phyloP scores from a whole-genome alignment of 2,888 invertebrate genomes.

The Phlogophora meticulosa region DNA sequence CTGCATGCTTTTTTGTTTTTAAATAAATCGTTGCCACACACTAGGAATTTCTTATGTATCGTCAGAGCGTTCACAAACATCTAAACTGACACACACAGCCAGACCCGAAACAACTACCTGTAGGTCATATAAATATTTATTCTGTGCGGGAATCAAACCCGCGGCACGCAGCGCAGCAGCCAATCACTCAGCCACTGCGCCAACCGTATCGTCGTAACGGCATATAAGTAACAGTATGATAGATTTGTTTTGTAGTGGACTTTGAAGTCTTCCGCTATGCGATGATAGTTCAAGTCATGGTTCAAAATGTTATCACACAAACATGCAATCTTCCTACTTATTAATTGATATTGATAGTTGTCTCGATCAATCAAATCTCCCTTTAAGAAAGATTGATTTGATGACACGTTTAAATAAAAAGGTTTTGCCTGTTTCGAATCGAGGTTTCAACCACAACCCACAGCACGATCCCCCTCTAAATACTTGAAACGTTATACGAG shows the following conservation, averaged over 20 bases:
- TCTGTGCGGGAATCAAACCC: too few species aligned
- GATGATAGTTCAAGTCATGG: not conserved
- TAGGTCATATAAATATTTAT: too few species aligned
- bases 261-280: conserved; percentile 8
- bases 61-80: too few species aligned
- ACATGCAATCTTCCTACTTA: not conserved
- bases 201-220: too few species aligned
- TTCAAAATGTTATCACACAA: conserved; percentile 13
- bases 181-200: too few species aligned
- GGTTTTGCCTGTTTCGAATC: not conserved
- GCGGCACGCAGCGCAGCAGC: too few species aligned
- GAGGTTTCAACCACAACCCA: not conserved
- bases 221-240: not conserved
- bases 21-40: too few species aligned
- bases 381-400: not conserved
- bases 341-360: not conserved
- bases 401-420: not conserved
- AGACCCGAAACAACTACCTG: too few species aligned
- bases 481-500: not conserved
- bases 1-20: too few species aligned
- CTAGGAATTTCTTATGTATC: too few species aligned
- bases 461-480: conserved; percentile 25
- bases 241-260: not conserved
- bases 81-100: too few species aligned
- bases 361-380: not conserved